Base-by-base conservation (phyloP, 2,888 invertebrate genomes). In the Acrobasis consociella region DNA sequence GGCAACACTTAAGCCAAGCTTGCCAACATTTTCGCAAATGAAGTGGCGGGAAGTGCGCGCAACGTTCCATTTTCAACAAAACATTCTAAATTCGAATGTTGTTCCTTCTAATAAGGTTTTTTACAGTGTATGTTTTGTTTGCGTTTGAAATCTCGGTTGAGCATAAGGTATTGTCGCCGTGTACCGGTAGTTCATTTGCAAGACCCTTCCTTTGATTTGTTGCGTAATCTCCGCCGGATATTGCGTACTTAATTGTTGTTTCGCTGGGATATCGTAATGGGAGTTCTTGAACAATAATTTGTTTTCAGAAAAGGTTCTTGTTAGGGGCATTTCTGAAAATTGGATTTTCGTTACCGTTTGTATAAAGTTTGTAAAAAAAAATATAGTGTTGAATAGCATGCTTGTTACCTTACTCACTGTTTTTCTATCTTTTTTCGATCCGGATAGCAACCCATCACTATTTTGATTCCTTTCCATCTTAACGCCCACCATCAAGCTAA, bases 1-100 rank as follows among this genome's bases (percentile, higher is more conserved):
- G 82, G 91, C 89, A 90, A 91, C 91, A 89, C 89, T 91, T 90
- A 90, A 89, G 89, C 88, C 83, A 85, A 86, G 82, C 84, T 81
- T 84, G 87, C 87, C 87, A 89, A 86, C 88, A 87, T 89, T 89
- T 82, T 86, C 87, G 84, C 82, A 89, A 91, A 91, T 90, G 88
- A 91, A 89, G 88, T 91, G 88, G 82, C 86, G 83, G 84, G 78
- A 83, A 82, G 76, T 70, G 77, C 80, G 81, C 76, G 71, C 80
- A 73, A 78, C 73, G 50, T 65, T 72, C 69, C 64, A 31, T 65
- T 66, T 66, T 53, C 69, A n/a, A 51, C 64, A 0, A 59, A 46
- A 22, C 49, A 63, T 70, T 60, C 62, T 8, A 63, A 65, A 68
- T 49, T 61, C 38, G 58, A 59, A 60, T 42, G 39, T 56, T 8